Percentiles rank a stretch among this genome's conserved stretches.
phyloP scores from a whole-genome alignment of 2,888 invertebrate species.

The Agrochola lota region DNA sequence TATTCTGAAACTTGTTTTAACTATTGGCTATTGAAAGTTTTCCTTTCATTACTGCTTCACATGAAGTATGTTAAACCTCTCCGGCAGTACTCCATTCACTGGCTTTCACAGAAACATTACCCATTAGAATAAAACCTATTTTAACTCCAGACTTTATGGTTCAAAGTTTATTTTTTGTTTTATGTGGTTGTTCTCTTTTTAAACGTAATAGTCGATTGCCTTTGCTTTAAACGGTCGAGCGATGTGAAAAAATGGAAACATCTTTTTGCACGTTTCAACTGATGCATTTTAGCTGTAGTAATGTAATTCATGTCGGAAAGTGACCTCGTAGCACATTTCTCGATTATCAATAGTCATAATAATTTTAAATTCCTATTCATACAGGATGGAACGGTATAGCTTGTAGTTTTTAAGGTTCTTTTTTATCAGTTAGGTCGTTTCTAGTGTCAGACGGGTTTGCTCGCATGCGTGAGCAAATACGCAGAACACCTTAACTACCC shows the following conservation, averaged over 20 bases:
- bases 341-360: background rate
- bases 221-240: background rate
- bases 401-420: background rate
- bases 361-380: background rate
- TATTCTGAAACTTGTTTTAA: constrained; percentile 23
- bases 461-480: background rate
- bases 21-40: constrained; percentile 32
- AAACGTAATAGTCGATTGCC: constrained; percentile 15
- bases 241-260: background rate
- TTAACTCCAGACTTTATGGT: constrained; percentile 47
- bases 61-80: constrained; percentile 18
- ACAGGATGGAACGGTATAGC: background rate
- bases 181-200: constrained; percentile 40
- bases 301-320: constrained; percentile 7
- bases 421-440: background rate
- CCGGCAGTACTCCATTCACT: constrained; percentile 24
- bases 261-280: constrained; percentile 14
- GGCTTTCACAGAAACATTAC: constrained; percentile 47
- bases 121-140: constrained; percentile 54
- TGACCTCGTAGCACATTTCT: constrained; percentile 18
- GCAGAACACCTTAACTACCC: background rate
- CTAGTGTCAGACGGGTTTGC: too few relatives aligned
- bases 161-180: constrained; percentile 48
- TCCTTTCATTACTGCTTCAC: constrained; percentile 47
- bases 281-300: constrained; percentile 15